These are phyloP conservation scores for Diploptera punctata DNA, from an alignment of 2,888 invertebrate genomes.

Conservation along the genomic window DNA sequence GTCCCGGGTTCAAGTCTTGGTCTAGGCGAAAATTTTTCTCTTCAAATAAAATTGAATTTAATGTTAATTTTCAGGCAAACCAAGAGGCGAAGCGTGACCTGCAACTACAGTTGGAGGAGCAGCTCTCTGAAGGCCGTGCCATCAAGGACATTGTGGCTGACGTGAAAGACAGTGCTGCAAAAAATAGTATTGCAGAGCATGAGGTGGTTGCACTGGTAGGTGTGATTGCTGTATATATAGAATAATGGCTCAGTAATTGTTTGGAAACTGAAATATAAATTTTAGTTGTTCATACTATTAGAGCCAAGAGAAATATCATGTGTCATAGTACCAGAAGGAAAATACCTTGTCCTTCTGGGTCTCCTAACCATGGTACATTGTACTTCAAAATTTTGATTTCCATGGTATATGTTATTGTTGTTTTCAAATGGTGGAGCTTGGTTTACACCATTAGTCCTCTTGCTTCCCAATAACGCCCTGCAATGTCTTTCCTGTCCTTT, in stretches of 20 bases:
- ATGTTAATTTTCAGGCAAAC: slow-evolving; percentile 59
- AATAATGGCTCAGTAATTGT: not conserved
- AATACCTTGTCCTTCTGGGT: not conserved
- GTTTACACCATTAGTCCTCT: too few species aligned
- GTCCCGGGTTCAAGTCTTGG: too few species aligned
- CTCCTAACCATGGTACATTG: not conserved
- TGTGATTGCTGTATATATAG: slow-evolving; percentile 44
- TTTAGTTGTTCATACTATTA: not conserved
- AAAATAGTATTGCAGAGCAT: slow-evolving; percentile 86
- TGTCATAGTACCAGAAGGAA: slow-evolving; percentile 7
- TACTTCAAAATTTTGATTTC: too few species aligned
- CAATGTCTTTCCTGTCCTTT: too few species aligned
- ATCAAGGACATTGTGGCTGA: slow-evolving; percentile 86
- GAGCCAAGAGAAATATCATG: not conserved
- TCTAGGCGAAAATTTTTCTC: too few species aligned
- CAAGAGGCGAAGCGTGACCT: slow-evolving; percentile 84
- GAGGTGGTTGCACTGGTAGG: slow-evolving; percentile 87
- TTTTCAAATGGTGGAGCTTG: too few species aligned
- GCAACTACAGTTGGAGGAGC: slow-evolving; percentile 77
- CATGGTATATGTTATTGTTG: too few species aligned
- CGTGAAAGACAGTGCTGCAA: slow-evolving; percentile 84
- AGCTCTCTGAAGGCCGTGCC: slow-evolving; percentile 85
- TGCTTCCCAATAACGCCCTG: too few species aligned
- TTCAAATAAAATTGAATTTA: too few species aligned
- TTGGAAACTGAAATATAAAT: not conserved